These are phyloP conservation scores for Eudyptes chrysolophus DNA, from an alignment of 2,113 vertebrate species.

Conservation along the genomic window DNA sequence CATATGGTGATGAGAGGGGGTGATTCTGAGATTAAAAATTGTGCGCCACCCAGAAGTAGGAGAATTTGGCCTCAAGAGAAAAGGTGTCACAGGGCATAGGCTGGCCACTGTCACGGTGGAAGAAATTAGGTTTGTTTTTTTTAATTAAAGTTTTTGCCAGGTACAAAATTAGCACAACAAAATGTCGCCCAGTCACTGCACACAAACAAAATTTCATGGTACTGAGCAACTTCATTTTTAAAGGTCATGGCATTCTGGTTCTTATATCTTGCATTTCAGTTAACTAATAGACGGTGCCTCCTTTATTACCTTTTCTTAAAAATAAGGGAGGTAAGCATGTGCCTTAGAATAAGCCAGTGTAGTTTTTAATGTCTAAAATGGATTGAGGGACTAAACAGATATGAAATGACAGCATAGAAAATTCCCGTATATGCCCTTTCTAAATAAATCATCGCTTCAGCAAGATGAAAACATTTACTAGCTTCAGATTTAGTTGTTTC, in stretches of 20 bases:
- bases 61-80: neutral
- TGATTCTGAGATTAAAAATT: neutral
- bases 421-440: neutral
- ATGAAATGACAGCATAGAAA: neutral
- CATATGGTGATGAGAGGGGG: neutral
- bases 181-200: neutral
- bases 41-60: fast-evolving
- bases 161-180: neutral
- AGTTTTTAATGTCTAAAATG: neutral
- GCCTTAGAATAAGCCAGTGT: neutral
- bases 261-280: neutral
- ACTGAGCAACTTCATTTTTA: neutral
- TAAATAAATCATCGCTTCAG: neutral
- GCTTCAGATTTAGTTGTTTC: neutral
- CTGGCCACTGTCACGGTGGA: neutral
- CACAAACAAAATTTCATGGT: neutral
- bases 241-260: neutral
- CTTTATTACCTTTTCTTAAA: neutral
- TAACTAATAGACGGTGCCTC: neutral
- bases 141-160: neutral
- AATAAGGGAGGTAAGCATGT: neutral
- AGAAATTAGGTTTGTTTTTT: neutral
- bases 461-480: neutral
- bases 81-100: neutral
- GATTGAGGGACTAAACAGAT: neutral